A percentile compares a stretch with the other conserved stretches of the same genome.
Evolutionary conservation across 2,113 vertebrate genomes (phyloP).

Genomic region (Cyphomyrus plagiostoma): DNA sequence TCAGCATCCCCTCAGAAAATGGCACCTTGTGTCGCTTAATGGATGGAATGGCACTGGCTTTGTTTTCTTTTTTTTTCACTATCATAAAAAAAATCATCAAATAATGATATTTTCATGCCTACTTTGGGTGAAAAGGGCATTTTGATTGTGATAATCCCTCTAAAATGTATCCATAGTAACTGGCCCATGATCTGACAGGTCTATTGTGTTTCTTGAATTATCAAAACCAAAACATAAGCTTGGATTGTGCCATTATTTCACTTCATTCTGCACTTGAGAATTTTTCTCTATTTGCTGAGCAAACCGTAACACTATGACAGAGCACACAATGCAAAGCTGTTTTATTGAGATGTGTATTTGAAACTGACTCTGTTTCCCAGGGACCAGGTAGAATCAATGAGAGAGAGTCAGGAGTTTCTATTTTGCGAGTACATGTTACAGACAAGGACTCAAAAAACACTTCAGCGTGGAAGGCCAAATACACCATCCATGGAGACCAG

Average conservation of each 20-base stretch:
- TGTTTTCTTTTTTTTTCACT: not conserved
- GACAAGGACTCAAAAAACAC: slow-evolving; percentile 45
- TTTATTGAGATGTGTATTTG: not conserved
- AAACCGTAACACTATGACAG: not conserved
- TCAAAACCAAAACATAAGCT: not conserved
- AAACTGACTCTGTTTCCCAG: slow-evolving; percentile 25
- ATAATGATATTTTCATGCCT: not conserved
- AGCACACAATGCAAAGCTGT: not conserved
- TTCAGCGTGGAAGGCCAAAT: slow-evolving; percentile 46
- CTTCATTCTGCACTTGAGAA: not conserved
- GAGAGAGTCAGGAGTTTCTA: slow-evolving; percentile 27
- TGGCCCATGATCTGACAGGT: not conserved
- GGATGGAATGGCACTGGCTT: not conserved
- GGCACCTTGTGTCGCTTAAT: not conserved
- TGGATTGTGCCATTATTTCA: not conserved
- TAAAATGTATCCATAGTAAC: not conserved
- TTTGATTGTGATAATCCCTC: not conserved
- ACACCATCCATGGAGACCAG: slow-evolving; percentile 42
- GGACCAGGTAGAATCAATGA: slow-evolving; percentile 37
- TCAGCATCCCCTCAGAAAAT: not conserved
- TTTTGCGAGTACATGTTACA: slow-evolving; percentile 40
- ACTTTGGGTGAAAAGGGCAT: not conserved
- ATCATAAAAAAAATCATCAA: not conserved
- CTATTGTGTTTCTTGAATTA: not conserved
- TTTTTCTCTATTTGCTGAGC: not conserved